phyloP scores from a whole-genome alignment of 2,888 invertebrate genomes.

The Limnephilus auricula region DNA sequence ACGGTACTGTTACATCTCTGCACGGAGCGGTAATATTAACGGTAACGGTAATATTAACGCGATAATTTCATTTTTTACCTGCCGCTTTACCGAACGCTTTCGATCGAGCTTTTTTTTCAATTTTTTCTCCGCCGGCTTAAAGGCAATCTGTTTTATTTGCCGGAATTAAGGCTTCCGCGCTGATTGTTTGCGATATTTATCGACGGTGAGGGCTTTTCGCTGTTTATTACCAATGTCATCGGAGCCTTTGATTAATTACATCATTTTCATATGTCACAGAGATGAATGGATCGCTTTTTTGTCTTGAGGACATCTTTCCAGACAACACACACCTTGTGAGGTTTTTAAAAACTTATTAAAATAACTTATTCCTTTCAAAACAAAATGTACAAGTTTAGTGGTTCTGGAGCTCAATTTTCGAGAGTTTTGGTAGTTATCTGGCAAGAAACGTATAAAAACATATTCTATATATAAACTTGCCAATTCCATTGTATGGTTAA shows the following conservation, averaged over 20 bases:
- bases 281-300: neutral
- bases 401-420: too few species aligned
- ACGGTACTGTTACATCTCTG: constrained; percentile 64
- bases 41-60: constrained; percentile 61
- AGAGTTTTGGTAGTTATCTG: too few species aligned
- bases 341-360: neutral
- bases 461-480: too few species aligned
- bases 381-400: neutral
- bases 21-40: constrained; percentile 29
- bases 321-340: neutral
- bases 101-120: constrained; percentile 58
- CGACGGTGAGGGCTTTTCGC: constrained; percentile 61
- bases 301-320: neutral
- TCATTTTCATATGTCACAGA: constrained; percentile 41
- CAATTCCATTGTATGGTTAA: too few species aligned
- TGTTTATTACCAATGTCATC: constrained; percentile 65
- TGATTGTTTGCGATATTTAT: constrained; percentile 65
- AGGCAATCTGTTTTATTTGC: constrained; percentile 66
- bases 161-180: constrained; percentile 64
- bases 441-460: too few species aligned
- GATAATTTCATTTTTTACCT: constrained; percentile 65
- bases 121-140: constrained; percentile 59
- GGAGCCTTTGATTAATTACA: constrained; percentile 63
- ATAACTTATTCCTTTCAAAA: neutral
- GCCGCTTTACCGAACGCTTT: constrained; percentile 38